Conservation (phyloP, 2,888 invertebrate genomes). For the Tuta absoluta region DNA sequence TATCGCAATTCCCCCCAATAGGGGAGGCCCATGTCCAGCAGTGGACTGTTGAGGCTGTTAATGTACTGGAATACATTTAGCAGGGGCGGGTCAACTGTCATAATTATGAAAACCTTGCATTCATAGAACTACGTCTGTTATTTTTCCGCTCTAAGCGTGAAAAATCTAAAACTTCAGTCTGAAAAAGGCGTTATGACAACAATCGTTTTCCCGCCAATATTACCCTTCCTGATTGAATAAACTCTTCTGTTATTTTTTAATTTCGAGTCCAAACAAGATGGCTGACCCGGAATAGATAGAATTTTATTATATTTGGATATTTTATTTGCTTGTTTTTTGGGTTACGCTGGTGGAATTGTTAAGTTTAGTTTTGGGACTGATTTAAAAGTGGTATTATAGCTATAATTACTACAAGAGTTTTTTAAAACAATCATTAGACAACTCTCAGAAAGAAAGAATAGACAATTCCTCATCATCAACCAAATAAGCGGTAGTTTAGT, state of each 20-base stretch:
- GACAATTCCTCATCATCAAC: too few species aligned
- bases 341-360: not conserved
- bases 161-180: not conserved
- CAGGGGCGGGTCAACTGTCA: too few species aligned
- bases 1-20: too few species aligned
- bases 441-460: too few species aligned
- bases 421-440: too few species aligned
- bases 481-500: too few species aligned
- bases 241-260: slow-evolving; percentile 26
- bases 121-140: too few species aligned
- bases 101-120: too few species aligned
- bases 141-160: not conserved
- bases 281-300: not conserved
- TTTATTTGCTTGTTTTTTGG: not conserved
- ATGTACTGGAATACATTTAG: too few species aligned
- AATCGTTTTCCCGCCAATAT: slow-evolving; percentile 11
- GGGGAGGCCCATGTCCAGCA: too few species aligned
- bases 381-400: not conserved
- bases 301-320: slow-evolving; percentile 3
- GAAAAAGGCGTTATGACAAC: not conserved
- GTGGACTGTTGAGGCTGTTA: too few species aligned
- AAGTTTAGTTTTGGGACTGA: not conserved
- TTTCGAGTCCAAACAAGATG: slow-evolving; percentile 17
- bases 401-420: too few species aligned
- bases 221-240: slow-evolving; percentile 20